A percentile compares a stretch with the other conserved stretches of the same genome.
Evolutionary conservation across 2,797 vertebrate species (phyloP).

Genomic region (Brachyalestes nurse): DNA sequence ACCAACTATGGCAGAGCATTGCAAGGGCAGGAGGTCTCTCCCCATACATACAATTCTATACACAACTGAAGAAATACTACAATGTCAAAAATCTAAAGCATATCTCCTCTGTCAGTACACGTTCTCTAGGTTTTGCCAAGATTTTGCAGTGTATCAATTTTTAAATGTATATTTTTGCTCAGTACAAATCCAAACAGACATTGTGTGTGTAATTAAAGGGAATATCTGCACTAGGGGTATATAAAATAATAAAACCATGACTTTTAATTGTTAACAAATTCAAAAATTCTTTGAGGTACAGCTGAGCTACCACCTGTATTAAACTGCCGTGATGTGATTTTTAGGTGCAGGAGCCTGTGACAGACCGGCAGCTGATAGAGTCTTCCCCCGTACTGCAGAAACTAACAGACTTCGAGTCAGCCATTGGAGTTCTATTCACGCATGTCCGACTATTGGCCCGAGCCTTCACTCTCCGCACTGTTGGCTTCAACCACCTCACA

Average conservation of each 20-base stretch:
- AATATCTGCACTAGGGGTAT: too few relatives aligned
- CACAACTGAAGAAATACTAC: too few relatives aligned
- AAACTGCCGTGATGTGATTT: not conserved
- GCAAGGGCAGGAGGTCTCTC: not conserved
- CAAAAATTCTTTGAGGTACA: too few relatives aligned
- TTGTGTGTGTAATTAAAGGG: too few relatives aligned
- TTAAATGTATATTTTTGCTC: too few relatives aligned
- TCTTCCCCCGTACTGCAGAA: constrained; percentile 97
- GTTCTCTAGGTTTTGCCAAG: too few relatives aligned
- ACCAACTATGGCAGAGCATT: too few relatives aligned
- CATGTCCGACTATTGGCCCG: constrained; percentile 93
- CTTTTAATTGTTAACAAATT: not conserved
- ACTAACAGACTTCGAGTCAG: constrained; percentile 91
- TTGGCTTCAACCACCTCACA: constrained; percentile 98
- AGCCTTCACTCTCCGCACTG: constrained; percentile 95
- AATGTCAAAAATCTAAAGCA: too few relatives aligned
- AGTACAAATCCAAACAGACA: too few relatives aligned
- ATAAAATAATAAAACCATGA: not conserved
- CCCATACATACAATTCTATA: too few relatives aligned
- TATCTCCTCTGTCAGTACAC: too few relatives aligned
- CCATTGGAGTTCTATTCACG: constrained; percentile 94
- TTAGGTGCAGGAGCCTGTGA: constrained; percentile 94
- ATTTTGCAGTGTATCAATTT: not conserved
- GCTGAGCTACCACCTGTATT: not conserved
- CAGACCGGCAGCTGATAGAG: constrained; percentile 94